Conservation (phyloP, 1,140 invertebrate species). For the Drosophila yakuba region DNA sequence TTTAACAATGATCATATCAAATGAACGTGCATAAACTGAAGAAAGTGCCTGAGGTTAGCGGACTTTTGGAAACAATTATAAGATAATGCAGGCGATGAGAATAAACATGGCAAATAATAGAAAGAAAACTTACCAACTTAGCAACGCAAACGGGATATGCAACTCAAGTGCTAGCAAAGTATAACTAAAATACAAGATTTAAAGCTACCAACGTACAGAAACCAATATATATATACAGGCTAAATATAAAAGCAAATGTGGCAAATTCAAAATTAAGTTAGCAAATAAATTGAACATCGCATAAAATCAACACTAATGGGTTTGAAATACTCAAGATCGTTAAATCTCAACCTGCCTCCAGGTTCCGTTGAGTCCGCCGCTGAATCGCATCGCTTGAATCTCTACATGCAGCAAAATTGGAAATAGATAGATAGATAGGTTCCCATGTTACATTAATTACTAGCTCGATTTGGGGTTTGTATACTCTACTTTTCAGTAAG, state of each 20-base stretch:
- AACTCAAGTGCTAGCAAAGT: constrained; percentile 50
- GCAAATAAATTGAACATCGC: constrained; percentile 31
- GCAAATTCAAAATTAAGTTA: constrained; percentile 4
- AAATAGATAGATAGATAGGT: constrained; percentile 37
- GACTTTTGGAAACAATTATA: constrained; percentile 11
- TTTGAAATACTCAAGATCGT: constrained; percentile 56
- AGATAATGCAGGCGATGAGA: constrained; percentile 26
- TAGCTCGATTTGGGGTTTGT: constrained; percentile 3
- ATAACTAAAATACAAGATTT: constrained; percentile 25
- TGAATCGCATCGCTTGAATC: constrained; percentile 82
- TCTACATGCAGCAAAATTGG: constrained; percentile 66
- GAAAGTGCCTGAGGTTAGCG: constrained; percentile 19
- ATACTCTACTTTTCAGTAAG: constrained; percentile 17
- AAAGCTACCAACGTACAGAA: constrained; percentile 28
- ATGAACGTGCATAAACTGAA: constrained; percentile 44
- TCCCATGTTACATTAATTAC: constrained; percentile 43
- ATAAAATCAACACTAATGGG: constrained; percentile 58
- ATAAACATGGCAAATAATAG: constrained; percentile 33
- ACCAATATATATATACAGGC: constrained; percentile 31
- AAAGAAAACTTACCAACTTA: constrained; percentile 60
- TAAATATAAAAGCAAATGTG: constrained; percentile 3
- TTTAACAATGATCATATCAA: constrained; percentile 1
- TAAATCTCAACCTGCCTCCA: constrained; percentile 83
- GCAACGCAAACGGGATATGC: constrained; percentile 46
- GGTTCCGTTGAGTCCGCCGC: constrained; percentile 66